Evolutionary conservation across 2,888 invertebrate genomes (phyloP), one percentile per base, ranked within the genome.

Genomic region (Drosophila subquinaria): DNA sequence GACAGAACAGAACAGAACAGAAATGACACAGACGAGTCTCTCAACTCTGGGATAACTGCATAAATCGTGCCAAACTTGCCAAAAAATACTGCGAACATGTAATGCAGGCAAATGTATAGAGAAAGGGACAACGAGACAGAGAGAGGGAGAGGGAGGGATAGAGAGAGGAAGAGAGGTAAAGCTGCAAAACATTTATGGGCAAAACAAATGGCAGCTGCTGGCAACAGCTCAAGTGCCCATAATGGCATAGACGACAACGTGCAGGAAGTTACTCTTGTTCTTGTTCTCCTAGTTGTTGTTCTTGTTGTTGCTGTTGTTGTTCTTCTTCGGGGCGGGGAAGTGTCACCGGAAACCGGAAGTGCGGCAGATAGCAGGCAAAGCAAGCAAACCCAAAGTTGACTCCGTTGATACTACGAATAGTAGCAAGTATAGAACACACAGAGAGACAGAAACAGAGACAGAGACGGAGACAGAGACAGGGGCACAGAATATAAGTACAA

Each of bases 151-250:
- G 30, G 15, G 4, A 15, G 36, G 4, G 48, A 20, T n/a, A 4
- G 30, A 15, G 4, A 15, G 4, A 11, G 9, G 11, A 13, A 35
- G 20, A 23, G 43, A 23, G 38, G 35, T 43, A 36, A 43, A 42
- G 52, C 48, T 68, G 71, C 70, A 73, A 79, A 80, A 88, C 86
- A 88, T 84, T 84, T 88, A 84, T 82, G 85, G 79, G 51, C 70
- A 71, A 82, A 77, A 78, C 77, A 85, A 80, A 85, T 80, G 88
- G 76, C 86, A 80, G 73, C 75, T 71, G 59, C 71, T 84, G 87
- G 87, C 83, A 83, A 70, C 69, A 73, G 74, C 88, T 85, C 88
- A 85, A 85, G 84, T 85, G 88, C 81, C 83, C 83, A 88, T 85
- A 86, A 84, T 84, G 83, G 73, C 88, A 86, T 81, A 83, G 81